Percentiles rank a stretch among this genome's conserved stretches.
Conservation (phyloP, 2,797 vertebrate genomes). For the Siniperca obscura region DNA sequence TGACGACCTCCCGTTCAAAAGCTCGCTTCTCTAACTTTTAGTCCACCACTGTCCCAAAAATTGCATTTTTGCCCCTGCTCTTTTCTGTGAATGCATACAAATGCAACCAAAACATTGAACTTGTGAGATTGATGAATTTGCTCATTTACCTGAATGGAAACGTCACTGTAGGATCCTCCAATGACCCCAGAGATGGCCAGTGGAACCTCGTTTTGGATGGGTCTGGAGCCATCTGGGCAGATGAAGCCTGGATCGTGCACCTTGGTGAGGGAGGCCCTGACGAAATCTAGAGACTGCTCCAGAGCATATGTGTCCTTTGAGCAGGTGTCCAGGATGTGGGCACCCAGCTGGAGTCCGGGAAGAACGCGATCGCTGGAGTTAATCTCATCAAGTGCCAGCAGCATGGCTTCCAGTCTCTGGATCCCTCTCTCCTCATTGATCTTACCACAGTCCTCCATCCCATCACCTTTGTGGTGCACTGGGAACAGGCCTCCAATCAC, state of each 20-base stretch:
- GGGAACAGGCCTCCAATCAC: slow-evolving; percentile 97
- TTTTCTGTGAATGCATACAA: background rate
- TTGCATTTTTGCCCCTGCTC: background rate
- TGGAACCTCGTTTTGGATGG: slow-evolving; percentile 92
- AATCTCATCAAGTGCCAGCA: slow-evolving; percentile 95
- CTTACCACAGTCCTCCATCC: slow-evolving; percentile 92
- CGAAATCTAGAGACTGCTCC: slow-evolving; percentile 97
- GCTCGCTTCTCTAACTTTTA: too few relatives aligned
- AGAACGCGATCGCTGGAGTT: slow-evolving; percentile 92
- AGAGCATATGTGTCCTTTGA: slow-evolving; percentile 99
- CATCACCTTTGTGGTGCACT: slow-evolving; percentile 94
- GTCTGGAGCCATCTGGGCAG: slow-evolving; percentile 95
- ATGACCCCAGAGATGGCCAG: slow-evolving; percentile 96
- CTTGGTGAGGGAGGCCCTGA: slow-evolving; percentile 94
- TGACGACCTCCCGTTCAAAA: too few relatives aligned
- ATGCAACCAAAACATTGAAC: background rate
- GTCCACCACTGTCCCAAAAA: too few relatives aligned
- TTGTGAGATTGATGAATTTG: background rate
- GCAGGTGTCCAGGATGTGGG: slow-evolving; percentile 97
- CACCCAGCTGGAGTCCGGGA: slow-evolving; percentile 92
- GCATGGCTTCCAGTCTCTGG: slow-evolving; percentile 98
- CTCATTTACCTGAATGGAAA: slow-evolving; percentile 94
- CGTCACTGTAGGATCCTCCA: slow-evolving; percentile 97
- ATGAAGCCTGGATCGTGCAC: slow-evolving; percentile 95
- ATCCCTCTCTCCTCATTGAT: slow-evolving; percentile 96